These are phyloP conservation scores for Laticauda colubrina DNA, from an alignment of 2,113 vertebrate genomes.

Conservation along the genomic window DNA sequence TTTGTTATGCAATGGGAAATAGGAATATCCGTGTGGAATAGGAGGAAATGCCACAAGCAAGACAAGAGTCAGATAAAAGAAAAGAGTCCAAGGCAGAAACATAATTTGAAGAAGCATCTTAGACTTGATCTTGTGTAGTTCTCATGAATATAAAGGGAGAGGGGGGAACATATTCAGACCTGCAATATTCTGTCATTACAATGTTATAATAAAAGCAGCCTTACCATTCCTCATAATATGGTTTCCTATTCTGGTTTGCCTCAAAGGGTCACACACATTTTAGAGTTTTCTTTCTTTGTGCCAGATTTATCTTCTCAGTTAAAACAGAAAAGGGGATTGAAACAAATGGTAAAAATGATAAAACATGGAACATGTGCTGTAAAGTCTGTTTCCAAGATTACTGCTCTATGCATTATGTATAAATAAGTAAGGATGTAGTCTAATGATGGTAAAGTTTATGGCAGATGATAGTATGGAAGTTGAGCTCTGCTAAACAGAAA, in stretches of 20 bases:
- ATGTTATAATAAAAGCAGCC: background rate
- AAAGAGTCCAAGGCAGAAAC: background rate
- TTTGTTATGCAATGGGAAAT: background rate
- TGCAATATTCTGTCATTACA: background rate
- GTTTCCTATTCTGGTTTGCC: background rate
- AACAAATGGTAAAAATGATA: slow-evolving; percentile 30
- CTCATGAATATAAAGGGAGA: background rate
- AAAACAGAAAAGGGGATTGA: slow-evolving; percentile 18
- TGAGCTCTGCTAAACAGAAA: slow-evolving; percentile 1
- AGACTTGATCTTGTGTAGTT: background rate
- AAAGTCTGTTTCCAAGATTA: background rate
- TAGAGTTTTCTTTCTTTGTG: slow-evolving; percentile 6
- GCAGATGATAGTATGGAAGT: background rate
- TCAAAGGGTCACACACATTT: background rate
- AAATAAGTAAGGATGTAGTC: background rate
- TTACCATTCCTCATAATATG: background rate
- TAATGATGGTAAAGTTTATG: background rate
- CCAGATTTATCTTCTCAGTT: slow-evolving; percentile 16
- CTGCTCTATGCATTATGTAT: background rate
- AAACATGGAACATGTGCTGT: background rate
- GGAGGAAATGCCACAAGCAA: background rate
- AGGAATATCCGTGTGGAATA: background rate
- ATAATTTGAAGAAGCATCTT: background rate
- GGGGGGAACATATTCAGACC: background rate
- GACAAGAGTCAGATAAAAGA: background rate